Evolutionary conservation across 2,113 vertebrate genomes (phyloP), one percentile per base, ranked within the genome.

Genomic region (Thalassarche chlororhynchos): DNA sequence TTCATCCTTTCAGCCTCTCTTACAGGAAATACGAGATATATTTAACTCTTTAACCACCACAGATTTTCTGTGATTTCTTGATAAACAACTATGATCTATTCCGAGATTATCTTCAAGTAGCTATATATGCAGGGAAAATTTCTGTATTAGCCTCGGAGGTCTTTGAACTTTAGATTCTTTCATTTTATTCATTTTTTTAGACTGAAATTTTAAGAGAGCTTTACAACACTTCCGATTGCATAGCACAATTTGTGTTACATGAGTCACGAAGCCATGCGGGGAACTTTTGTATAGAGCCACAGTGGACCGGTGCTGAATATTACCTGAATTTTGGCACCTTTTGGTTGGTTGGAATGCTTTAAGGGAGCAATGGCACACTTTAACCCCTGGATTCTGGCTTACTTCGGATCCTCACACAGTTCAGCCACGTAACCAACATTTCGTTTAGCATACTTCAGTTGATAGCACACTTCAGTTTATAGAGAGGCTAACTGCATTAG

Each of bases 381-480:
- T 2, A 54, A 49, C 14, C 12, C 31, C 46, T 14, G 21, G 29
- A 61, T 88, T 52, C 36, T 57, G 78, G 24, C 13, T 88, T 47
- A 8, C 26, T 32, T 9, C 0, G 0, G 58, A 61, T 88, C 31
- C 40, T 44, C 19, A 69, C 34, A 31, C 15, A 64, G n/a, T 24
- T 86, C 52, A 44, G 31, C 40, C 49, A 36, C 10, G 29, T 24
- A 57, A 38, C 38, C 19, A 61, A 47, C 25, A 16, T 42, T 95
- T 68, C 3, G 10, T 75, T 82, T 70, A 74, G 52, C 14, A 8
- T 10, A 54, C 28, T 81, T 87, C 44, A 51, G 40, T 28, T 83
- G 49, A 52, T 32, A 94, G n/a, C 34, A 54, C 72, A 14, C 47
- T 84, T 60, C 8, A 18, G 44, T 44, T 61, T 25, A 62, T 2